Conservation (phyloP, 2,888 invertebrate genomes). For the Euproctis similis region DNA sequence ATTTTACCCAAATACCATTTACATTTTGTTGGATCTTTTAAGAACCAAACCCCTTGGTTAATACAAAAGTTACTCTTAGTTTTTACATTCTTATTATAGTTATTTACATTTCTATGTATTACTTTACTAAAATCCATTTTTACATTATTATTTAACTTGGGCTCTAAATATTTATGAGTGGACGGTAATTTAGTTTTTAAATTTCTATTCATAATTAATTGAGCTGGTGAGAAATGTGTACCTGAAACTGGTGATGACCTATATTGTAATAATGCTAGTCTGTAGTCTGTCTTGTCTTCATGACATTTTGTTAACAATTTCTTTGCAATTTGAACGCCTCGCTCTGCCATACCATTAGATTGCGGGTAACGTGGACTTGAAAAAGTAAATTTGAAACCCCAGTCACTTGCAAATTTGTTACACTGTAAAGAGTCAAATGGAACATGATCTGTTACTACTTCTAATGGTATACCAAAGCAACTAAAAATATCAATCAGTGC, state of each 20-base stretch:
- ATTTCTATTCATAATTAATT: constrained; percentile 2
- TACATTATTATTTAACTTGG: neutral
- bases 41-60: neutral
- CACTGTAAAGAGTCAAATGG: constrained; percentile 4
- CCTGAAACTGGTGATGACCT: constrained; percentile 1
- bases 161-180: neutral
- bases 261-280: constrained; percentile 1
- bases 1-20: neutral
- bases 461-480: constrained; percentile 3
- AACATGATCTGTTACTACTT: constrained; percentile 5
- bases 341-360: constrained; percentile 7
- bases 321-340: constrained; percentile 5
- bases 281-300: constrained; percentile 2
- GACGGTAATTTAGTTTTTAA: neutral
- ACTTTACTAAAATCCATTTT: neutral
- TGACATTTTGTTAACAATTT: constrained; percentile 4
- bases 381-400: constrained; percentile 3
- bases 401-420: constrained; percentile 4
- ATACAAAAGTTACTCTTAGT: neutral
- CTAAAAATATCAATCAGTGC: constrained; percentile 1
- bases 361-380: constrained; percentile 4
- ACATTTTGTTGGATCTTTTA: neutral
- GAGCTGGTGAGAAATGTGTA: neutral
- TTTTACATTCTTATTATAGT: neutral
- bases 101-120: neutral